A percentile compares a stretch with the other conserved stretches of the same genome.
These are phyloP conservation scores for Amiota communis DNA, from an alignment of 2,888 invertebrate genomes.

Conservation along the genomic window DNA sequence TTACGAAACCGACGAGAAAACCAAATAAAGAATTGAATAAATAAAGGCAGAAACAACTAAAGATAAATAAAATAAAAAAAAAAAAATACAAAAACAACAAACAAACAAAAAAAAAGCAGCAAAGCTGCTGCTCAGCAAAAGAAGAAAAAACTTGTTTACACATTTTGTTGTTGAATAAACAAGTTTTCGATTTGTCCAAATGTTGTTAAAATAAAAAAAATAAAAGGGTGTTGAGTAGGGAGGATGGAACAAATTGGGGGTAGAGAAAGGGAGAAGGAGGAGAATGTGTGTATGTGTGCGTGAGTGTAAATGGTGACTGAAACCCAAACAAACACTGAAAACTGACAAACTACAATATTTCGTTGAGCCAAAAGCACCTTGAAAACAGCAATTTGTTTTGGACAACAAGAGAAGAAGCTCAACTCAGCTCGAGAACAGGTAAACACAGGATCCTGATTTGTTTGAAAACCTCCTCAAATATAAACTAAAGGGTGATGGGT, in stretches of 20 bases:
- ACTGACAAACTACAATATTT: too few species aligned
- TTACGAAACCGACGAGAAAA: constrained; percentile 56
- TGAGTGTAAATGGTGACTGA: too few species aligned
- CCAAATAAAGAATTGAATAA: constrained; percentile 39
- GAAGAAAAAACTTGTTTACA: constrained; percentile 59
- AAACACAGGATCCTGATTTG: too few species aligned
- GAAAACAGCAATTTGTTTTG: too few species aligned
- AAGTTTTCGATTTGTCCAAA: constrained; percentile 66
- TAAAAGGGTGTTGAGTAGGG: constrained; percentile 33
- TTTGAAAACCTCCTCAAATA: too few species aligned
- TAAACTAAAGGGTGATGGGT: too few species aligned
- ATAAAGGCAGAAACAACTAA: constrained; percentile 43
- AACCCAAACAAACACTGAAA: too few species aligned
- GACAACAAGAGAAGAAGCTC: too few species aligned
- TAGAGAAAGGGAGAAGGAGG: constrained; percentile 31
- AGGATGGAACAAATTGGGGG: constrained; percentile 31
- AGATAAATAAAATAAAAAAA: constrained; percentile 29
- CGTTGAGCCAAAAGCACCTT: too few species aligned
- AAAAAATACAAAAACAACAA: constrained; percentile 24
- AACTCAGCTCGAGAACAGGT: too few species aligned
- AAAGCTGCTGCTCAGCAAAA: not conserved
- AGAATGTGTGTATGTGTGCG: not conserved
- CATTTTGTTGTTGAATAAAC: constrained; percentile 60
- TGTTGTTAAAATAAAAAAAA: constrained; percentile 42
- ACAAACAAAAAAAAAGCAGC: constrained; percentile 3